Conservation (phyloP, 1,140 invertebrate genomes). For the Scaptomyza graminum region DNA sequence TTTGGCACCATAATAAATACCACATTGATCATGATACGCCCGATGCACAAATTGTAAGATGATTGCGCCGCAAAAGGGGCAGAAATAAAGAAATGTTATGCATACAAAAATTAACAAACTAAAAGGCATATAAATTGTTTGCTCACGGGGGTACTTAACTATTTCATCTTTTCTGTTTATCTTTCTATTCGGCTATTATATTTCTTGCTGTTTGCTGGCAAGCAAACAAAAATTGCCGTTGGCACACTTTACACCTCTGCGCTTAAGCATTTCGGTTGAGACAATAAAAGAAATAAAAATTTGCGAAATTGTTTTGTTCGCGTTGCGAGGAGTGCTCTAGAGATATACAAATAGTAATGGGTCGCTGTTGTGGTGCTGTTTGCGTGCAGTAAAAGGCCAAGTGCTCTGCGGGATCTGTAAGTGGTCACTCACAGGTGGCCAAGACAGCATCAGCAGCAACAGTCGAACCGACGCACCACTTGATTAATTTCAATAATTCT, state of each 20-base stretch:
- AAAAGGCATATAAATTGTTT: constrained; percentile 58
- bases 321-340: constrained; percentile 56
- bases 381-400: constrained; percentile 46
- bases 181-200: constrained; percentile 28
- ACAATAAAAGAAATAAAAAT: constrained; percentile 41
- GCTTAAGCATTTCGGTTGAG: too few relatives aligned
- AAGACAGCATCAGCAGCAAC: constrained; percentile 27
- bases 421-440: constrained; percentile 48
- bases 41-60: too few relatives aligned
- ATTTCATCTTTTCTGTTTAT: constrained; percentile 29
- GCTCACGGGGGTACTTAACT: constrained; percentile 24
- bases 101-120: constrained; percentile 71
- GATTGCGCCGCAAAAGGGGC: too few relatives aligned
- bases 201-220: constrained; percentile 44
- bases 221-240: constrained; percentile 57
- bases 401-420: constrained; percentile 1
- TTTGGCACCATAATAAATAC: constrained; percentile 28
- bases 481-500: constrained; percentile 53
- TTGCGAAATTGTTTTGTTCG: constrained; percentile 46
- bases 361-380: background rate
- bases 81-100: constrained; percentile 49
- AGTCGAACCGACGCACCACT: constrained; percentile 14
- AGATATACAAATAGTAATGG: constrained; percentile 11
- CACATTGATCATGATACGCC: constrained; percentile 42
- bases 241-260: constrained; percentile 73